phyloP scores from a whole-genome alignment of 2,113 vertebrate genomes.

The Platichthys stellatus region DNA sequence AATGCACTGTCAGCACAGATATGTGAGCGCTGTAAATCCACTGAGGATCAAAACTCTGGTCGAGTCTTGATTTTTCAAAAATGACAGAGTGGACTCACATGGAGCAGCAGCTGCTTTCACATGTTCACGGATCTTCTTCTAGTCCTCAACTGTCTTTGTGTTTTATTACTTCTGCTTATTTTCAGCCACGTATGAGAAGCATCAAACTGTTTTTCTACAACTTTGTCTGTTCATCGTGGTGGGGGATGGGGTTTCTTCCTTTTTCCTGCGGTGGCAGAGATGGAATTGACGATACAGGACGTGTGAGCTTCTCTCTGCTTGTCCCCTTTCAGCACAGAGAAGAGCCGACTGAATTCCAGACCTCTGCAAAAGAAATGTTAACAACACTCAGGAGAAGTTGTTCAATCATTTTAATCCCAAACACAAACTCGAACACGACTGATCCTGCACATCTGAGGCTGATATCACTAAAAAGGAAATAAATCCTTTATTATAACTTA shows the following conservation, averaged over 20 bases:
- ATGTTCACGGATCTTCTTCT: not conserved
- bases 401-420: too few species aligned
- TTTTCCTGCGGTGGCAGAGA: not conserved
- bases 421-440: too few species aligned
- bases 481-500: too few species aligned
- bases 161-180: not conserved
- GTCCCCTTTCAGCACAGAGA: not conserved
- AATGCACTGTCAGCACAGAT: constrained; percentile 69
- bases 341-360: not conserved
- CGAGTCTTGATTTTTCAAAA: constrained; percentile 12
- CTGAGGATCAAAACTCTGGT: constrained; percentile 36
- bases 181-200: not conserved
- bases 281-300: too few species aligned
- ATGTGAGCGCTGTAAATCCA: constrained; percentile 64
- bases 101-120: constrained; percentile 8
- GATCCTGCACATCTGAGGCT: too few species aligned
- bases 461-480: too few species aligned
- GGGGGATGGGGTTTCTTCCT: not conserved
- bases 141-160: not conserved
- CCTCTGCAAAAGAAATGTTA: not conserved
- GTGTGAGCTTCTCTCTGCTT: not conserved
- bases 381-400: too few species aligned
- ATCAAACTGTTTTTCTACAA: not conserved
- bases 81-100: constrained; percentile 15
- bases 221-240: not conserved